phyloP scores from a whole-genome alignment of 2,888 invertebrate genomes.

The Hypercompe scribonia region DNA sequence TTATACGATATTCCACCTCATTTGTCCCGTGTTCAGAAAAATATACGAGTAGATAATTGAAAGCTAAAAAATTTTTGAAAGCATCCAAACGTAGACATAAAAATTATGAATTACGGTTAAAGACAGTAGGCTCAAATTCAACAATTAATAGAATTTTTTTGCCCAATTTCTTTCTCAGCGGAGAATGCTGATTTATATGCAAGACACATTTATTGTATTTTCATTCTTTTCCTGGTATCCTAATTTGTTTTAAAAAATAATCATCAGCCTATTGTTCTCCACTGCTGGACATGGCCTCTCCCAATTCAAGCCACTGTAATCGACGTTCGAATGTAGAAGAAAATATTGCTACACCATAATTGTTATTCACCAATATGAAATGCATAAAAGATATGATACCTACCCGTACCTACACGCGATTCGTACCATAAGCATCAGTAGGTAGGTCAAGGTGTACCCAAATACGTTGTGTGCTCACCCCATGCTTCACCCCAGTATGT shows the following conservation, averaged over 20 bases:
- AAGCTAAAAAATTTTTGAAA: not conserved
- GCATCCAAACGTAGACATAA: not conserved
- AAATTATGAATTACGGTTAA: not conserved
- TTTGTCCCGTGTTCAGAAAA: not conserved
- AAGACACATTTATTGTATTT: not conserved
- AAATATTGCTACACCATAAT: not conserved
- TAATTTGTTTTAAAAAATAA: too few species aligned
- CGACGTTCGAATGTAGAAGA: too few species aligned
- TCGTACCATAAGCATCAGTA: constrained; percentile 43
- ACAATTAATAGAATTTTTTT: not conserved
- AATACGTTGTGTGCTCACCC: constrained; percentile 29
- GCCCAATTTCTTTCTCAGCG: not conserved
- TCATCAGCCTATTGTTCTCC: too few species aligned
- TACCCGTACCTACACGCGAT: constrained; percentile 42
- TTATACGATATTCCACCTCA: not conserved
- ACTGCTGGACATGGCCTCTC: too few species aligned
- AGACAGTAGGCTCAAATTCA: not conserved
- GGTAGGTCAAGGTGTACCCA: constrained; percentile 58
- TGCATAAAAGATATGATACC: constrained; percentile 41
- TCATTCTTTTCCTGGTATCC: not conserved
- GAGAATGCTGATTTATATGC: not conserved
- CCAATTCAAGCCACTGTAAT: too few species aligned
- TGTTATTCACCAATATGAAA: constrained; percentile 35
- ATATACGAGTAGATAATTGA: not conserved
- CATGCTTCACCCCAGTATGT: constrained; percentile 47